These are phyloP conservation scores for Sphaerophoria taeniata DNA, from an alignment of 2,888 invertebrate species.

Conservation along the genomic window DNA sequence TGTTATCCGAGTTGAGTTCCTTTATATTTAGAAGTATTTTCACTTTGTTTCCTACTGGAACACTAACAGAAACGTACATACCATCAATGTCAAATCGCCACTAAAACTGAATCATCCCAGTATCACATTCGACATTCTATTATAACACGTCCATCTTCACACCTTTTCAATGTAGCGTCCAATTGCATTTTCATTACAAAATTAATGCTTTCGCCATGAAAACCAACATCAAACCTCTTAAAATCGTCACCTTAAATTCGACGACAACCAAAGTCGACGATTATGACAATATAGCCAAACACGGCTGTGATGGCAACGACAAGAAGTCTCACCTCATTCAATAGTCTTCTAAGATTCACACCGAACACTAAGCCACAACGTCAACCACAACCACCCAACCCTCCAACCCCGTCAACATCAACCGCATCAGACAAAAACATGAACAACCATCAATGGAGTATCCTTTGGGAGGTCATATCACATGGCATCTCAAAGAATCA, in stretches of 20 bases:
- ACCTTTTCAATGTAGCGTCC: slow-evolving; percentile 30
- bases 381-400: background rate
- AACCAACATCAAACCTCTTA: slow-evolving; percentile 7
- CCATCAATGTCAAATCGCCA: slow-evolving; percentile 25
- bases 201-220: slow-evolving; percentile 9
- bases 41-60: slow-evolving; percentile 30
- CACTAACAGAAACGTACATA: slow-evolving; percentile 7
- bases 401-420: background rate
- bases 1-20: no score
- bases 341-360: slow-evolving; percentile 23
- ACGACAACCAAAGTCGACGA: background rate
- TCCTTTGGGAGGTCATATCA: slow-evolving; percentile 15
- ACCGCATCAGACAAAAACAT: background rate
- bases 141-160: background rate
- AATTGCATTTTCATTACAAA: slow-evolving; percentile 30
- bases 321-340: slow-evolving; percentile 2
- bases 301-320: background rate
- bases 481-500: slow-evolving; percentile 50
- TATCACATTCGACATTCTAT: slow-evolving; percentile 30
- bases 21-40: background rate
- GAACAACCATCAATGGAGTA: slow-evolving; percentile 2
- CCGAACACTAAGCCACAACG: background rate
- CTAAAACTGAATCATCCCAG: background rate
- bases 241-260: slow-evolving; percentile 18
- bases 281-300: background rate